phyloP scores from a whole-genome alignment of 2,113 vertebrate species.

The Micronycteris hirsuta region DNA sequence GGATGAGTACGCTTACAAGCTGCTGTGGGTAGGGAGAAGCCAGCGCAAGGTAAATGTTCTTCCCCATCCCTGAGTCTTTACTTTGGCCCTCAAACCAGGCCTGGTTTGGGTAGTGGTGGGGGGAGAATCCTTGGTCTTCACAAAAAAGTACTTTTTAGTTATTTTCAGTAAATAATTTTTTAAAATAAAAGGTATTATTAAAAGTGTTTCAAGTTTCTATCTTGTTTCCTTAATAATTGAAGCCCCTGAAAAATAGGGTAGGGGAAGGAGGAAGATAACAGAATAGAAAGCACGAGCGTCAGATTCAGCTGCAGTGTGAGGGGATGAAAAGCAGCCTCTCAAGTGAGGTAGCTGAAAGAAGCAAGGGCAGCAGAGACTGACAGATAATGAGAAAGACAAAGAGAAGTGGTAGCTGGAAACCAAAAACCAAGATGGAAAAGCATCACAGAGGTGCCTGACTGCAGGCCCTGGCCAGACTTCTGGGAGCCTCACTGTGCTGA shows the following conservation, averaged over 20 bases:
- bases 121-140: background rate
- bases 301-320: background rate
- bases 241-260: background rate
- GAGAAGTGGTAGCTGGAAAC: background rate
- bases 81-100: background rate
- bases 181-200: background rate
- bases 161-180: background rate
- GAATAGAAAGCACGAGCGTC: background rate
- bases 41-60: background rate
- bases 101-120: no score
- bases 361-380: background rate
- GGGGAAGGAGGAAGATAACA: background rate
- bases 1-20: slow-evolving; percentile 1
- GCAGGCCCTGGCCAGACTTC: background rate
- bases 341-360: background rate
- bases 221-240: background rate
- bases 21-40: slow-evolving; percentile 10
- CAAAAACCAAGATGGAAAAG: background rate
- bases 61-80: background rate
- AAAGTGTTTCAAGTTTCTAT: background rate
- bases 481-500: background rate
- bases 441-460: fast-evolving
- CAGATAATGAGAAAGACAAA: background rate
- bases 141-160: background rate
- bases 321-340: background rate